Evolutionary conservation across 2,888 invertebrate species (phyloP).

Genomic region (Agriopis leucophaearia): DNA sequence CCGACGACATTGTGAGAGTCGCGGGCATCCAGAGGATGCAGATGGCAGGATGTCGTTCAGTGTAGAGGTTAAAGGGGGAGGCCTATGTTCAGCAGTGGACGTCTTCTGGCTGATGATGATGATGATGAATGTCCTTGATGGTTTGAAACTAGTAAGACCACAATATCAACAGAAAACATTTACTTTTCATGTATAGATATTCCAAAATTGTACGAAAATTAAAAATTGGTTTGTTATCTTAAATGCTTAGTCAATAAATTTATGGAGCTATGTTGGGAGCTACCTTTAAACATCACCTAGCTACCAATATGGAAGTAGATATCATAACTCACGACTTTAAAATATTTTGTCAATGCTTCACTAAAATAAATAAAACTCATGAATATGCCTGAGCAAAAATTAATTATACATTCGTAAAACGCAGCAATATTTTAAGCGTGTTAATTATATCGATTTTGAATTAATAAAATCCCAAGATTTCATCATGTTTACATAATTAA

Average conservation of each 20-base stretch:
- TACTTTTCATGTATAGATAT: too few species aligned
- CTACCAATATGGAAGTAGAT: constrained; percentile 14
- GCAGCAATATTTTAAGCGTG: constrained; percentile 17
- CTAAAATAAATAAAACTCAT: constrained; percentile 27
- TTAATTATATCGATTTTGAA: constrained; percentile 33
- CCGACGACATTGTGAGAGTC: too few species aligned
- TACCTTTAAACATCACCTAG: constrained; percentile 4
- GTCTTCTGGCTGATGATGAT: too few species aligned
- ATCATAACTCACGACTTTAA: constrained; percentile 24
- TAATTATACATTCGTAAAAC: constrained; percentile 36
- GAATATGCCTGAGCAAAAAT: constrained; percentile 28
- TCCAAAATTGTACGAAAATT: too few species aligned
- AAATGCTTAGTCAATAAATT: background rate
- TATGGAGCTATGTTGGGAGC: background rate
- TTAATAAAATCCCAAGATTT: constrained; percentile 31
- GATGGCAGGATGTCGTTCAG: too few species aligned
- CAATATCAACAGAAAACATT: too few species aligned
- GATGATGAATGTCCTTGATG: too few species aligned
- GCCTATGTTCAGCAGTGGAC: too few species aligned
- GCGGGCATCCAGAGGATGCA: too few species aligned
- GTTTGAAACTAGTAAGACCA: too few species aligned
- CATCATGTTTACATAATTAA: constrained; percentile 12
- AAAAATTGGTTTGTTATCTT: background rate
- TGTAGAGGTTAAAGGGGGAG: too few species aligned
- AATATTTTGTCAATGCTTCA: constrained; percentile 22